phyloP scores from a whole-genome alignment of 2,888 invertebrate species.

The Caenorhabditis panamensis region DNA sequence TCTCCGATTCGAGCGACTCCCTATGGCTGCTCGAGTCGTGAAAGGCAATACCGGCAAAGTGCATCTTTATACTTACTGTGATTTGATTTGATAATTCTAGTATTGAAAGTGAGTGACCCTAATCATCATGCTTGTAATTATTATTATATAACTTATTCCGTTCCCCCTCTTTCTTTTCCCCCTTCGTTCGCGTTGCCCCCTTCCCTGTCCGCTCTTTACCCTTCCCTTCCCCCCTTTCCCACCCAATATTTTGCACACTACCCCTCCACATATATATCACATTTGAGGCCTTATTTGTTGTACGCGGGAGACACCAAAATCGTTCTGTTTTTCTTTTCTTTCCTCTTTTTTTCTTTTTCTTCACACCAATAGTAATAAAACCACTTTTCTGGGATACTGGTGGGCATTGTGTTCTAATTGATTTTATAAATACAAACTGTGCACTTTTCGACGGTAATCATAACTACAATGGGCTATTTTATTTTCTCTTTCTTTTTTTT shows the following conservation, averaged over 20 bases:
- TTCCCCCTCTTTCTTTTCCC: constrained; percentile 23
- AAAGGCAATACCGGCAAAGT: constrained; percentile 32
- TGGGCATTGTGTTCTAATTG: constrained; percentile 15
- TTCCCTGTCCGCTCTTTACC: constrained; percentile 2
- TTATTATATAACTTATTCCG: constrained; percentile 53
- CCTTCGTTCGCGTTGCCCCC: constrained; percentile 36
- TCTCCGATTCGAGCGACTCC: constrained; percentile 2
- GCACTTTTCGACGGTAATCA: constrained; percentile 20
- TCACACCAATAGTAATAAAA: constrained; percentile 40
- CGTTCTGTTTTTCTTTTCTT: constrained; percentile 24
- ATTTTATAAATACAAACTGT: constrained; percentile 20
- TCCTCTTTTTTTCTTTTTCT: constrained; percentile 8
- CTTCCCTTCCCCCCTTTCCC: constrained; percentile 16
- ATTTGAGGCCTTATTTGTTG: constrained; percentile 56
- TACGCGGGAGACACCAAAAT: constrained; percentile 53
- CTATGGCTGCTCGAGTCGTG: constrained; percentile 8
- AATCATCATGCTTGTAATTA: constrained; percentile 48
- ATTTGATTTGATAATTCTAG: constrained; percentile 57
- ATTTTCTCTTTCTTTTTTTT: no score
- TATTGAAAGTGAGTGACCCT: constrained; percentile 53
- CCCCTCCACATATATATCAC: constrained; percentile 42
- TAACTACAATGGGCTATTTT: constrained; percentile 9
- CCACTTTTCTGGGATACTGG: constrained; percentile 26
- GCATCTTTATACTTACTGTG: constrained; percentile 61
- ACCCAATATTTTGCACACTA: constrained; percentile 1